These are phyloP conservation scores for Cephus cinctus DNA, from an alignment of 1,140 invertebrate species.

Conservation along the genomic window DNA sequence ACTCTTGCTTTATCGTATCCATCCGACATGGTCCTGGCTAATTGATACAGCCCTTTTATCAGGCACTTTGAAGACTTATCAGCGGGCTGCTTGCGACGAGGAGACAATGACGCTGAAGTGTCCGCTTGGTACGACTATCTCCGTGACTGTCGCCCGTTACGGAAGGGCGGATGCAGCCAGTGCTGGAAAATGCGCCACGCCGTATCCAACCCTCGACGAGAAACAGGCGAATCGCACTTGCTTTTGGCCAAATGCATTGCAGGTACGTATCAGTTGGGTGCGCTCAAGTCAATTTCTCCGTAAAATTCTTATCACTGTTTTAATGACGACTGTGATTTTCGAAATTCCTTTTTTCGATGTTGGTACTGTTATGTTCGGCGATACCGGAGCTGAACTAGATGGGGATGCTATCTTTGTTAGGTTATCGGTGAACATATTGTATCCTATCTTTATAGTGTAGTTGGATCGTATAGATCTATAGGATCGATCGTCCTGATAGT, in stretches of 20 bases:
- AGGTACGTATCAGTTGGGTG: slow-evolving; percentile 54
- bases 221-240: slow-evolving; percentile 53
- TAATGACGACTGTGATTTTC: neutral
- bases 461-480: too few species aligned
- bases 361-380: too few species aligned
- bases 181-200: slow-evolving; percentile 49
- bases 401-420: too few species aligned
- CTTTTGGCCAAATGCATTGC: slow-evolving; percentile 56
- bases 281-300: too few species aligned
- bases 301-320: too few species aligned
- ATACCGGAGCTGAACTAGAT: neutral
- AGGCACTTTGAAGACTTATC: slow-evolving; percentile 84
- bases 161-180: slow-evolving; percentile 54
- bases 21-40: too few species aligned
- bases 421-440: too few species aligned
- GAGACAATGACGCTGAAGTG: slow-evolving; percentile 81
- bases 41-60: slow-evolving; percentile 80
- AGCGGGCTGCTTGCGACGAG: slow-evolving; percentile 83
- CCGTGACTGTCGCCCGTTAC: slow-evolving; percentile 78
- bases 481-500: too few species aligned
- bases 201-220: slow-evolving; percentile 32
- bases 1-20: too few species aligned
- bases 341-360: neutral
- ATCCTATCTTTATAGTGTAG: too few species aligned
- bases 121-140: slow-evolving; percentile 82